Base-by-base conservation (phyloP, 2,888 invertebrate genomes). In the Drosophila borealis region DNA sequence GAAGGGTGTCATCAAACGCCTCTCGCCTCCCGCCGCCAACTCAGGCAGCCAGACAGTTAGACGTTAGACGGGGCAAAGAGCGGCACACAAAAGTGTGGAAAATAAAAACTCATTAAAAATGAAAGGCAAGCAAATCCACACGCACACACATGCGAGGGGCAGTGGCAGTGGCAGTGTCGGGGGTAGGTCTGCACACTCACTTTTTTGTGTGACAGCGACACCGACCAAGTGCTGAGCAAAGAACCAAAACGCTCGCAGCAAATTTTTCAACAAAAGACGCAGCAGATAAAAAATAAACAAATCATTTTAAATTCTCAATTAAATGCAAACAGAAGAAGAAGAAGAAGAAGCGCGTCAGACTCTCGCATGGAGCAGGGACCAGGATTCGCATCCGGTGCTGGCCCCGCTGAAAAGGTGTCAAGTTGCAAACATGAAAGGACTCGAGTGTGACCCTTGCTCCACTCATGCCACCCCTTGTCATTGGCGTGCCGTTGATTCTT, bases 241-340 rank as follows among this genome's bases (percentile, higher is more conserved):
- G 76, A 88, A 72, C 70, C 54, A 76, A 73, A 81, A 64, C 44
- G 87, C 91, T 88, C 54, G 59, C 63, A 84, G 89, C 82, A 59
- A 77, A 76, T 64, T 75, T 84, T 78, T 80, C 63, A 75, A 89
- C 88, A 85, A 84, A 90, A 89, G 88, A 72, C 71, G 74, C 64
- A 55, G 60, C 74, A 65, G 68, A 70, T 56, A 80, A 74, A 79
- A 81, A 83, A 89, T 83, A 89, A 89, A 89, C 88, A 90, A 83
- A 88, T 85, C 88, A 82, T 90, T 90, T 89, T 78, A 89, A 87
- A 90, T 89, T 89, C 89, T 89, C 89, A 89, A 89, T 91, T 90
- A 88, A 88, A 79, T 74, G 81, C 77, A 71, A 79, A 74, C 79
- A 84, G 44, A 42, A 36, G 13, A 56, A 78, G 21, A 34, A 84